Conservation (phyloP, 2,113 vertebrate species). For the Lanius ludovicianus region DNA sequence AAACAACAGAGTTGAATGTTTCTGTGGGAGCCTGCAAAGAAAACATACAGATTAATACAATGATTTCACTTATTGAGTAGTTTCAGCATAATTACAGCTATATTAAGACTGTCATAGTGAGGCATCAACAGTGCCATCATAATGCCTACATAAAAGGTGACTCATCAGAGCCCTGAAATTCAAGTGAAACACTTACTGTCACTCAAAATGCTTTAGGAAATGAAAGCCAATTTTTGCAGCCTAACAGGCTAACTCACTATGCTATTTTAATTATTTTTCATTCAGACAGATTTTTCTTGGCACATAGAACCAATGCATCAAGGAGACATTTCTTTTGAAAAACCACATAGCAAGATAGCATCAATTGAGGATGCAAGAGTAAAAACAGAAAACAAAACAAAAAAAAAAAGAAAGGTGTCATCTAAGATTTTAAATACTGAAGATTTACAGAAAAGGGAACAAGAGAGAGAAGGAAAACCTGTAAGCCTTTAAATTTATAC, state of each 20-base stretch:
- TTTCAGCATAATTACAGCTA: slow-evolving; percentile 51
- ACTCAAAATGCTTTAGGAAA: slow-evolving; percentile 51
- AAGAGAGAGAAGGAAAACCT: background rate
- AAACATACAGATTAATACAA: slow-evolving; percentile 58
- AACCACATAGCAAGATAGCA: background rate
- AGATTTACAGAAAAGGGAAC: background rate
- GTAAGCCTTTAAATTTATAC: background rate
- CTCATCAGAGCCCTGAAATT: slow-evolving; percentile 47
- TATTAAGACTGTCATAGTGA: slow-evolving; percentile 54
- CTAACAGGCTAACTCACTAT: slow-evolving; percentile 23
- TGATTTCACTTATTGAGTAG: slow-evolving; percentile 47
- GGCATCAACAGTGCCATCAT: slow-evolving; percentile 55
- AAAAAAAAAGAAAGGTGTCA: background rate
- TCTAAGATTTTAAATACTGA: background rate
- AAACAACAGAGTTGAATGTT: background rate
- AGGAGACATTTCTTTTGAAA: background rate
- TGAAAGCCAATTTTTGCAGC: slow-evolving; percentile 45
- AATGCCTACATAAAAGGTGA: slow-evolving; percentile 53
- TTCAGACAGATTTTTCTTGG: slow-evolving; percentile 28
- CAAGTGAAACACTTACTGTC: slow-evolving; percentile 57
- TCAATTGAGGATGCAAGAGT: background rate
- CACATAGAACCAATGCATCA: background rate
- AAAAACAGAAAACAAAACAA: background rate
- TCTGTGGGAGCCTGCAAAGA: slow-evolving; percentile 18
- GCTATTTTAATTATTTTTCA: slow-evolving; percentile 46